These are phyloP conservation scores for Aleadryas rufinucha DNA, from an alignment of 2,113 vertebrate genomes.

Conservation along the genomic window DNA sequence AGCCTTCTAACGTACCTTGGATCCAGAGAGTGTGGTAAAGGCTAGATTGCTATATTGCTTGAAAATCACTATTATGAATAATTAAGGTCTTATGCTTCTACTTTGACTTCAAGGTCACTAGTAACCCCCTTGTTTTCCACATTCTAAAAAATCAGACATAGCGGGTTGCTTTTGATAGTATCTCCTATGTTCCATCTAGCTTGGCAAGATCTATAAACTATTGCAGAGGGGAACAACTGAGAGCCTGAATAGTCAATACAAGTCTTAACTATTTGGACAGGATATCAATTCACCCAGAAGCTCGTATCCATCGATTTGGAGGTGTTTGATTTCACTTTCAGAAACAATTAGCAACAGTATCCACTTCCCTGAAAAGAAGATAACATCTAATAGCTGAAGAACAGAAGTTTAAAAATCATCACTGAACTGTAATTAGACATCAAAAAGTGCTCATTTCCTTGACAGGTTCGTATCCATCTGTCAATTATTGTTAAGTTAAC, in stretches of 20 bases:
- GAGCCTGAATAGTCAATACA: neutral
- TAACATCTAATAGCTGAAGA: neutral
- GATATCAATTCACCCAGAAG: neutral
- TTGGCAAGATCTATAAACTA: neutral
- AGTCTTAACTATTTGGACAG: neutral
- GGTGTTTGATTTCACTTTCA: conserved; percentile 18
- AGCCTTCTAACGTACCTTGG: neutral
- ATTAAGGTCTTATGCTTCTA: neutral
- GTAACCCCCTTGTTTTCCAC: neutral
- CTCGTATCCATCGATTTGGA: neutral
- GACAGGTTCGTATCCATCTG: neutral
- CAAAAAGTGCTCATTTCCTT: neutral
- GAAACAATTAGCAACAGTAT: conserved; percentile 24
- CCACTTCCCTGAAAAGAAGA: neutral
- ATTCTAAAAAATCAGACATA: neutral
- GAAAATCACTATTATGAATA: neutral
- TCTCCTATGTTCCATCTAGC: neutral
- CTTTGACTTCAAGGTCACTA: neutral
- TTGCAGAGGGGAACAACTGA: neutral
- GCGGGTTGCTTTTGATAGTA: neutral
- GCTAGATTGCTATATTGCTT: neutral
- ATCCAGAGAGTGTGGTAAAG: neutral
- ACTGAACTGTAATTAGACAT: neutral
- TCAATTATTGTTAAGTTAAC: neutral
- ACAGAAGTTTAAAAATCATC: neutral